These are phyloP conservation scores for Cancer borealis DNA, from an alignment of 2,888 invertebrate species.

Conservation along the genomic window DNA sequence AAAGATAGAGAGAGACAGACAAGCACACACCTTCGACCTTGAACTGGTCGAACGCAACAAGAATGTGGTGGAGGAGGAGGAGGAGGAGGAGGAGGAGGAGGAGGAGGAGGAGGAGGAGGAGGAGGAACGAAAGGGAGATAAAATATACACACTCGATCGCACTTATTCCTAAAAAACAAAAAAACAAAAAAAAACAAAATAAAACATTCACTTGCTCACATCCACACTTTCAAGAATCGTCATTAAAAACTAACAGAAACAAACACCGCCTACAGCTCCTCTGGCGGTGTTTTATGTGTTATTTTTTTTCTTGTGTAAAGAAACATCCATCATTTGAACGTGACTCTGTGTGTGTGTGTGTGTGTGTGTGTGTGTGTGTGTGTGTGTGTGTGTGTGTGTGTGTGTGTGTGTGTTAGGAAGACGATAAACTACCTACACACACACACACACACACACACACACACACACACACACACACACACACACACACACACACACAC, in stretches of 20 bases:
- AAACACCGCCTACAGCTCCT: background rate
- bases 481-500: conserved; percentile 35
- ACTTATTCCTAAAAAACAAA: background rate
- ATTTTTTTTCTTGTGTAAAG: background rate
- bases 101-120: background rate
- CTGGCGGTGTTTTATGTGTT: background rate
- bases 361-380: conserved; percentile 56
- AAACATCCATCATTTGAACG: background rate
- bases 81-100: no score
- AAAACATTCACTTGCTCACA: no score
- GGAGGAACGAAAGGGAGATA: background rate
- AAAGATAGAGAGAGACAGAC: background rate
- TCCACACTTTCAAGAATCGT: background rate
- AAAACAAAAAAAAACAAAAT: background rate
- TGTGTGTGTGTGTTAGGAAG: conserved; percentile 50
- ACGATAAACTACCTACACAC: background rate
- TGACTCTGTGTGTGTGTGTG: background rate
- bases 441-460: background rate
- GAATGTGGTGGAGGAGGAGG: background rate
- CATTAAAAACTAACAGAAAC: background rate
- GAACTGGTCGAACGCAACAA: background rate
- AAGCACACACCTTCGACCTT: background rate
- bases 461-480: background rate
- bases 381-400: conserved; percentile 55
- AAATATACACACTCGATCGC: background rate